A percentile compares a stretch with the other conserved stretches of the same genome.
Evolutionary conservation across 23 tunicate genomes (phyloP).

Genomic region (Ciona savignyi): DNA sequence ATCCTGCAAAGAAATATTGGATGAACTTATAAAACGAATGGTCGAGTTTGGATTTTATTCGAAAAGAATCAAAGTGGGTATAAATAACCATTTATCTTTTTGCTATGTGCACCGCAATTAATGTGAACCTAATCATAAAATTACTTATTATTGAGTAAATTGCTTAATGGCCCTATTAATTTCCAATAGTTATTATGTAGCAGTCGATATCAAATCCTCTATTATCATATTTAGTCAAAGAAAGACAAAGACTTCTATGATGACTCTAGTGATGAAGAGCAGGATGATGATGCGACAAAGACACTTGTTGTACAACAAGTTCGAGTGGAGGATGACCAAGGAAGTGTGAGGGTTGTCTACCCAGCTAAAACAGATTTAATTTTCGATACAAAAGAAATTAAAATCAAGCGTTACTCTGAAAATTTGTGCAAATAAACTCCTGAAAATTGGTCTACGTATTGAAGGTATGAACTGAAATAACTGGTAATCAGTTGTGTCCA

Average conservation of each 20-base stretch:
- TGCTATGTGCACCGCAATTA: too few relatives aligned
- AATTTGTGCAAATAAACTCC: too few relatives aligned
- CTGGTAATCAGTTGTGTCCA: too few relatives aligned
- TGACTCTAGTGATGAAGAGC: slow-evolving; percentile 71
- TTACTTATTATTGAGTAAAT: too few relatives aligned
- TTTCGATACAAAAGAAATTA: slow-evolving; percentile 36
- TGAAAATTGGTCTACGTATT: too few relatives aligned
- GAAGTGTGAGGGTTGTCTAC: slow-evolving; percentile 65
- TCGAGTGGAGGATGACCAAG: slow-evolving; percentile 34
- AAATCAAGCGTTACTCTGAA: slow-evolving; percentile 12
- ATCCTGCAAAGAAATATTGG: slow-evolving; percentile 64
- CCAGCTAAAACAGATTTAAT: slow-evolving; percentile 72
- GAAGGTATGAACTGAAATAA: too few relatives aligned
- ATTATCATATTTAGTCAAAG: background rate
- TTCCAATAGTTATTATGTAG: too few relatives aligned
- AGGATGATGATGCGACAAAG: background rate
- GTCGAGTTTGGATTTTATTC: slow-evolving; percentile 61
- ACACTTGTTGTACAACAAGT: slow-evolving; percentile 75
- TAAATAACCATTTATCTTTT: background rate
- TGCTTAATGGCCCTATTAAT: too few relatives aligned
- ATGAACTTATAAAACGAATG: slow-evolving; percentile 49
- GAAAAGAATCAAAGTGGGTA: slow-evolving; percentile 12
- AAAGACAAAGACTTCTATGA: slow-evolving; percentile 54
- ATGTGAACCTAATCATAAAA: too few relatives aligned
- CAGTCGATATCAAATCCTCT: too few relatives aligned